A percentile compares a stretch with the other conserved stretches of the same genome.
phyloP scores from a whole-genome alignment of 2,888 invertebrate species.

The Congeria kusceri region DNA sequence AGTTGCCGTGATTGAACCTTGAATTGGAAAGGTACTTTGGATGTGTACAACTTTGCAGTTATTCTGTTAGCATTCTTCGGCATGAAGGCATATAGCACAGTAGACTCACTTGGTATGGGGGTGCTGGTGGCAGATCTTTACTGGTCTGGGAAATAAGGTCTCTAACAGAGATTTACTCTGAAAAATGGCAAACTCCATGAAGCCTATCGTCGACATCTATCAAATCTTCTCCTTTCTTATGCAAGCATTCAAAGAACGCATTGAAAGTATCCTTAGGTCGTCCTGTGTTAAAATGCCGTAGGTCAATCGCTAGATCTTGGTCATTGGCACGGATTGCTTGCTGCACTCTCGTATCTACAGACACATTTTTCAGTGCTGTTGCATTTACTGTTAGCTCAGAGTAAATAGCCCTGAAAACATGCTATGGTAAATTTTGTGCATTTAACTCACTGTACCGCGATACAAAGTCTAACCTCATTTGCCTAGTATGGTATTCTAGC shows the following conservation, averaged over 20 bases:
- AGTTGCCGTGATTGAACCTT: constrained; percentile 55
- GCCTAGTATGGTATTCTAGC: constrained; percentile 50
- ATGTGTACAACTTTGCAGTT: constrained; percentile 45
- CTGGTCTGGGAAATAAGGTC: constrained; percentile 44
- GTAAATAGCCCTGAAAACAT: constrained; percentile 45
- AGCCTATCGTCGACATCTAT: constrained; percentile 53
- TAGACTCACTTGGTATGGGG: constrained; percentile 52
- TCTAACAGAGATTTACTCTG: constrained; percentile 47
- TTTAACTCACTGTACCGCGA: constrained; percentile 21
- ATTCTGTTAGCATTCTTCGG: constrained; percentile 47
- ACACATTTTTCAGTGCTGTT: constrained; percentile 36
- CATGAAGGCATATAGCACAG: constrained; percentile 54
- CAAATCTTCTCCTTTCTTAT: constrained; percentile 35
- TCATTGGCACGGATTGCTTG: constrained; percentile 34
- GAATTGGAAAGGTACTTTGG: constrained; percentile 37
- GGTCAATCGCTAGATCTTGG: constrained; percentile 41
- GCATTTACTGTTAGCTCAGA: constrained; percentile 46
- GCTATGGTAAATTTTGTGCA: constrained; percentile 34
- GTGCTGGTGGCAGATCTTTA: constrained; percentile 37
- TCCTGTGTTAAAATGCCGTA: constrained; percentile 52
- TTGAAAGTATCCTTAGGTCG: constrained; percentile 52
- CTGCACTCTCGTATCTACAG: constrained; percentile 26
- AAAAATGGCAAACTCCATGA: constrained; percentile 48
- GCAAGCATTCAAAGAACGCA: constrained; percentile 40
- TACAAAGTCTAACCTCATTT: constrained; percentile 46